Conservation (phyloP, 1,140 invertebrate species). For the Agraylea sexmaculata region DNA sequence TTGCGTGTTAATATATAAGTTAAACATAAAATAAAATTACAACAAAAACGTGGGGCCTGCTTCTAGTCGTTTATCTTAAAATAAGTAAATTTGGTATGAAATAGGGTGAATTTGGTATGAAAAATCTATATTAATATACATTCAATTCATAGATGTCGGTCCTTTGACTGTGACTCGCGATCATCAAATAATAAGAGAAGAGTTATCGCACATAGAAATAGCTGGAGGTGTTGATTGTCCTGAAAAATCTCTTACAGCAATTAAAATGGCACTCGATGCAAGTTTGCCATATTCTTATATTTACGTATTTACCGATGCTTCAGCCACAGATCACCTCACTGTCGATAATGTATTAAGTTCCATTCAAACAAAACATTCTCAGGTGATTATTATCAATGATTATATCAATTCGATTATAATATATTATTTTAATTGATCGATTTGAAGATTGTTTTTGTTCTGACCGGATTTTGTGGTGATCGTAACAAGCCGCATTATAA, state of each 20-base stretch:
- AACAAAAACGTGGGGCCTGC: too few relatives aligned
- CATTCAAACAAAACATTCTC: slow-evolving; percentile 58
- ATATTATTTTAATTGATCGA: too few relatives aligned
- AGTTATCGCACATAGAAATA: slow-evolving; percentile 46
- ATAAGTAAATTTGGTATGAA: too few relatives aligned
- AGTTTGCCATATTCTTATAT: slow-evolving; percentile 55
- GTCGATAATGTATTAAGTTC: slow-evolving; percentile 50
- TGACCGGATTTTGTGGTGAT: slow-evolving; percentile 62
- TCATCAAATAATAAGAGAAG: slow-evolving; percentile 44
- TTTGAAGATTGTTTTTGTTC: slow-evolving; percentile 59
- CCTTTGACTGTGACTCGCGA: slow-evolving; percentile 50
- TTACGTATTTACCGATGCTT: slow-evolving; percentile 68
- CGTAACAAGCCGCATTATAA: slow-evolving; percentile 45
- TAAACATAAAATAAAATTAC: not conserved
- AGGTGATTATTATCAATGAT: too few relatives aligned
- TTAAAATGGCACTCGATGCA: slow-evolving; percentile 50
- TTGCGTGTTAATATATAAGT: too few relatives aligned
- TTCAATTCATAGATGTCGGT: slow-evolving; percentile 43
- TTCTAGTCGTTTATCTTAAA: not conserved
- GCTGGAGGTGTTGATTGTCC: slow-evolving; percentile 65
- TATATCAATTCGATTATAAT: too few relatives aligned
- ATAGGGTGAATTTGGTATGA: not conserved
- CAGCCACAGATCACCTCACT: slow-evolving; percentile 52
- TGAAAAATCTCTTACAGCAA: slow-evolving; percentile 54
- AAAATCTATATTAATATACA: not conserved